Percentiles rank a stretch among this genome's conserved stretches.
phyloP scores from a whole-genome alignment of 2,797 vertebrate genomes.

The Melanotaenia boesemani region DNA sequence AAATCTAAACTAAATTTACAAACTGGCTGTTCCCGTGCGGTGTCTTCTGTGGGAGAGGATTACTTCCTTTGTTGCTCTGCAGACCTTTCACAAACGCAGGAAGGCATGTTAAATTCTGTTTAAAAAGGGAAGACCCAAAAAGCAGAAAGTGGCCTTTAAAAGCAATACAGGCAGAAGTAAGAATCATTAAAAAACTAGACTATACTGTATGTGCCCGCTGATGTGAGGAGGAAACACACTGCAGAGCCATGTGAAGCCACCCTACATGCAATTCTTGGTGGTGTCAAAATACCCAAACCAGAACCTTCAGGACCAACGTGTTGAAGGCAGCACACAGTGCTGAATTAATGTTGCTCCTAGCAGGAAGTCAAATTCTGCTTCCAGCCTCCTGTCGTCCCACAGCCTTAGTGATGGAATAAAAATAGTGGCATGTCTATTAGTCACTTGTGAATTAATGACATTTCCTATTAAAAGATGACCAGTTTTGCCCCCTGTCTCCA shows the following conservation, averaged over 20 bases:
- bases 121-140: neutral
- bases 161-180: neutral
- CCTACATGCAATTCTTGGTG: constrained; percentile 41
- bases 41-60: neutral
- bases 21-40: neutral
- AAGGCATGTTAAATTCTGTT: no score
- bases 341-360: constrained; percentile 40
- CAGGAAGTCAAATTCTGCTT: constrained; percentile 38
- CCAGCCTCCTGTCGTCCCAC: constrained; percentile 50
- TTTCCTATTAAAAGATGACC: constrained; percentile 64
- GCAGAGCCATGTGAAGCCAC: constrained; percentile 46
- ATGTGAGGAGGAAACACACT: constrained; percentile 39
- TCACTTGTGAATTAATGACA: constrained; percentile 58
- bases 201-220: constrained; percentile 23
- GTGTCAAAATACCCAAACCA: constrained; percentile 57
- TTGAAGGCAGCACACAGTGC: constrained; percentile 18
- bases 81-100: neutral
- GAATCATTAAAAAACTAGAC: constrained; percentile 6
- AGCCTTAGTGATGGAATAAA: constrained; percentile 46
- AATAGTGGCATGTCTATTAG: constrained; percentile 51
- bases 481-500: constrained; percentile 18
- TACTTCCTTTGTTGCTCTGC: neutral
- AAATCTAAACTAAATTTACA: neutral
- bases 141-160: neutral
- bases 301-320: constrained; percentile 45